These are phyloP conservation scores for Diarsia dahlii DNA, from an alignment of 2,888 invertebrate genomes.

Conservation along the genomic window DNA sequence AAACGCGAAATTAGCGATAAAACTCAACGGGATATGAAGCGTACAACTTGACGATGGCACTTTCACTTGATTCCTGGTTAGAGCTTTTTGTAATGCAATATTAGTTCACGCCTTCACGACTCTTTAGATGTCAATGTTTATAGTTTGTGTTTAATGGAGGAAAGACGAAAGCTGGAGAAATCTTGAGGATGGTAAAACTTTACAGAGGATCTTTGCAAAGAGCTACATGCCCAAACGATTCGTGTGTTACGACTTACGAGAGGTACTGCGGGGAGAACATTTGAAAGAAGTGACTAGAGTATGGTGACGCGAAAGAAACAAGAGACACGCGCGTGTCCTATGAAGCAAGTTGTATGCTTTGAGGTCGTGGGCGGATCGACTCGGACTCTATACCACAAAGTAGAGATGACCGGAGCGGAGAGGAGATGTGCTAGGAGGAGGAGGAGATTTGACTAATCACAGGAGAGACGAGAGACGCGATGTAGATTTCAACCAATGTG, in stretches of 20 bases:
- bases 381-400: not conserved
- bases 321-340: too few species aligned
- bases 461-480: too few species aligned
- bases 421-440: too few species aligned
- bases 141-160: constrained; percentile 23
- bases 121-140: constrained; percentile 38
- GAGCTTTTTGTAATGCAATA: constrained; percentile 55
- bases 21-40: constrained; percentile 34
- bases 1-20: constrained; percentile 55
- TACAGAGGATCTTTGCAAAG: not conserved
- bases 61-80: constrained; percentile 56
- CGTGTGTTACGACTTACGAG: not conserved
- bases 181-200: not conserved
- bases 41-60: constrained; percentile 31
- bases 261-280: not conserved
- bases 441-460: too few species aligned
- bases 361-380: not conserved
- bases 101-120: constrained; percentile 31
- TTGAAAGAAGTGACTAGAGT: not conserved
- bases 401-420: not conserved
- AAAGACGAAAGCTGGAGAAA: constrained; percentile 22
- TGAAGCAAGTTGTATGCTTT: not conserved
- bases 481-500: too few species aligned
- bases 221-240: not conserved
- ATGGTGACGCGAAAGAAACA: too few species aligned